Conservation (phyloP, 2,888 invertebrate genomes). For the Hoplodrina ambigua region DNA sequence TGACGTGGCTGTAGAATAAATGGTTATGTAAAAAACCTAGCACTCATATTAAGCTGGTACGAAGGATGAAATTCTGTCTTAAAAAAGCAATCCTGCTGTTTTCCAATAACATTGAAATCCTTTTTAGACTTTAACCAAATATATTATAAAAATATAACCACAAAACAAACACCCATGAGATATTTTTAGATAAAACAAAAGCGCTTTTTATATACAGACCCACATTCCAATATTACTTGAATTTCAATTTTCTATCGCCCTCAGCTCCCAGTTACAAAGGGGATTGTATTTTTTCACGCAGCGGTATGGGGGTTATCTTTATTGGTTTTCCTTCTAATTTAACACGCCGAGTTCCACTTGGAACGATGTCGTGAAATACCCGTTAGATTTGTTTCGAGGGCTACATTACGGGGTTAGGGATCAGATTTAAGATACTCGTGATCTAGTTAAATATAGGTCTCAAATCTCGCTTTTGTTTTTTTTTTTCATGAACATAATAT, state of each 20-base stretch:
- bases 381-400: constrained; percentile 37
- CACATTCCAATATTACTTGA: constrained; percentile 61
- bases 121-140: neutral
- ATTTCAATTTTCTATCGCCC: constrained; percentile 63
- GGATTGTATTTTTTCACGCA: constrained; percentile 61
- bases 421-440: constrained; percentile 6
- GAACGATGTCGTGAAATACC: constrained; percentile 44
- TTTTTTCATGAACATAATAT: too few species aligned
- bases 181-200: constrained; percentile 48
- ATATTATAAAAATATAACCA: constrained; percentile 21
- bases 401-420: constrained; percentile 14
- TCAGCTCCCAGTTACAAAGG: constrained; percentile 41
- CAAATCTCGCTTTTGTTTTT: neutral
- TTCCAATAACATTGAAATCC: constrained; percentile 9
- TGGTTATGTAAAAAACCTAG: too few species aligned
- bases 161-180: constrained; percentile 31
- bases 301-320: constrained; percentile 65
- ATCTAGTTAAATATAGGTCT: neutral
- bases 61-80: too few species aligned
- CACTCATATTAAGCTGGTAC: neutral
- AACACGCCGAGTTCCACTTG: constrained; percentile 55
- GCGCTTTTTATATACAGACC: constrained; percentile 46
- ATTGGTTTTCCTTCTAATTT: constrained; percentile 72
- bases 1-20: too few species aligned
- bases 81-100: neutral